Evolutionary conservation across 1,140 invertebrate genomes (phyloP).

Genomic region (Drosophila seguyi): DNA sequence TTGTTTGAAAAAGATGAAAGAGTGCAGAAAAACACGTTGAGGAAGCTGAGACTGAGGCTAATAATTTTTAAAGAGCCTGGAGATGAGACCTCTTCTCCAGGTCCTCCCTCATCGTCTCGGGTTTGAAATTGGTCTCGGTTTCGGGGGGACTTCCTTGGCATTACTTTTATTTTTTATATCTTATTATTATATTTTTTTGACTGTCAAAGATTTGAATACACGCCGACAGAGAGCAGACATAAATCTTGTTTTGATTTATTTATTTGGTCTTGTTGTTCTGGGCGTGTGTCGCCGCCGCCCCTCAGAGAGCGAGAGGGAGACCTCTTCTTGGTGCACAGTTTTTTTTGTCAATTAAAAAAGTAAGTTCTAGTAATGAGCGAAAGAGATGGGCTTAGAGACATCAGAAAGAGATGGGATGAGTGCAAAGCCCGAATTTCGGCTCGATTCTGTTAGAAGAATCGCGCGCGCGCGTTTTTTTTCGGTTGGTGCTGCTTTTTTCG

Average conservation of each 20-base stretch:
- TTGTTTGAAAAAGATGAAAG: slow-evolving; percentile 19
- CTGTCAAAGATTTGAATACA: slow-evolving; percentile 63
- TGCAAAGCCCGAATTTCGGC: slow-evolving; percentile 31
- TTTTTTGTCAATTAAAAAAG: slow-evolving; percentile 55
- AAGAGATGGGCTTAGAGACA: background rate
- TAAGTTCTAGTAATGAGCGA: slow-evolving; percentile 21
- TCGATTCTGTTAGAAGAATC: slow-evolving; percentile 28
- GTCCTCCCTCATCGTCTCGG: slow-evolving; percentile 48
- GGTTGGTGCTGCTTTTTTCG: slow-evolving; percentile 70
- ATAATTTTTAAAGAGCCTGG: slow-evolving; percentile 63
- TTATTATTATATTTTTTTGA: slow-evolving; percentile 1
- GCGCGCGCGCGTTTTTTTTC: slow-evolving; percentile 39
- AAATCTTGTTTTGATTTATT: slow-evolving; percentile 76
- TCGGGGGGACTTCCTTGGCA: slow-evolving; percentile 28
- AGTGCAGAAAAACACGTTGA: slow-evolving; percentile 17
- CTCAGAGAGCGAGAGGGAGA: background rate
- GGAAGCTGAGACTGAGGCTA: slow-evolving; percentile 35
- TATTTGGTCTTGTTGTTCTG: slow-evolving; percentile 26
- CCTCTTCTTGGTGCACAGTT: slow-evolving; percentile 53
- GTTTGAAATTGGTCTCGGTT: slow-evolving; percentile 29
- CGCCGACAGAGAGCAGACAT: slow-evolving; percentile 46
- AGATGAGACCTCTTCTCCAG: slow-evolving; percentile 10
- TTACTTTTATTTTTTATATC: slow-evolving; percentile 2
- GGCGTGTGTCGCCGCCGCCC: slow-evolving; percentile 21
- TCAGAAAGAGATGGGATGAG: no score